Conservation (phyloP, 2,888 invertebrate genomes). For the Scaptomyza caliginosa region DNA sequence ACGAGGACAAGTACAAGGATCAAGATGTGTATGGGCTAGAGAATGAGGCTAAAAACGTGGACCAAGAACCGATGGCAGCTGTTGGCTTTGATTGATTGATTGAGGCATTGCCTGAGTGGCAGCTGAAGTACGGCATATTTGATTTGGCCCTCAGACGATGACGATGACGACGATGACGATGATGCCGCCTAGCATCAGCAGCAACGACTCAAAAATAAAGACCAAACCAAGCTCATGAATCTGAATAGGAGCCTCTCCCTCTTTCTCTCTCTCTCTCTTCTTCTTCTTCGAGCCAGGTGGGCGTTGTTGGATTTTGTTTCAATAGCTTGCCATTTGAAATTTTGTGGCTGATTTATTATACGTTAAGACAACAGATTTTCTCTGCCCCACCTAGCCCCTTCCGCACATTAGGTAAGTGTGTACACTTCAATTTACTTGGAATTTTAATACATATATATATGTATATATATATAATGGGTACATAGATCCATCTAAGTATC, state of each 20-base stretch:
- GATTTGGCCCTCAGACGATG: slow-evolving; percentile 50
- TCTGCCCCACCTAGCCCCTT: slow-evolving; percentile 19
- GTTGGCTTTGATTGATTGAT: slow-evolving; percentile 76
- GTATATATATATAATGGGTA: not conserved
- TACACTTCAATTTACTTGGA: slow-evolving; percentile 9
- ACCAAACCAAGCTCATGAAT: slow-evolving; percentile 46
- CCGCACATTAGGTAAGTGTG: slow-evolving; percentile 8
- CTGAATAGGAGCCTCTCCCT: slow-evolving; percentile 32
- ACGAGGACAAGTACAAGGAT: not conserved
- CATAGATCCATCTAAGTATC: slow-evolving; percentile 24
- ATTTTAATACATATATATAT: not conserved
- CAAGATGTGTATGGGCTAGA: not conserved
- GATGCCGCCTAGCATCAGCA: slow-evolving; percentile 1
- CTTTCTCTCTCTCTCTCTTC: not conserved
- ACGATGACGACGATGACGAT: not conserved
- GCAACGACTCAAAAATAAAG: slow-evolving; percentile 7
- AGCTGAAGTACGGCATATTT: slow-evolving; percentile 75
- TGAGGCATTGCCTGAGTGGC: slow-evolving; percentile 76
- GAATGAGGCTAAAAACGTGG: not conserved
- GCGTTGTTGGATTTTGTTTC: not conserved
- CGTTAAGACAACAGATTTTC: slow-evolving; percentile 78
- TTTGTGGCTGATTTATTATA: slow-evolving; percentile 76
- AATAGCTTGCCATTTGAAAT: slow-evolving; percentile 47
- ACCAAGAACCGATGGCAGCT: slow-evolving; percentile 45
- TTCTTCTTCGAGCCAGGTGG: not conserved